Conservation (phyloP, 1,140 invertebrate genomes). For the Pogonus chalceus region DNA sequence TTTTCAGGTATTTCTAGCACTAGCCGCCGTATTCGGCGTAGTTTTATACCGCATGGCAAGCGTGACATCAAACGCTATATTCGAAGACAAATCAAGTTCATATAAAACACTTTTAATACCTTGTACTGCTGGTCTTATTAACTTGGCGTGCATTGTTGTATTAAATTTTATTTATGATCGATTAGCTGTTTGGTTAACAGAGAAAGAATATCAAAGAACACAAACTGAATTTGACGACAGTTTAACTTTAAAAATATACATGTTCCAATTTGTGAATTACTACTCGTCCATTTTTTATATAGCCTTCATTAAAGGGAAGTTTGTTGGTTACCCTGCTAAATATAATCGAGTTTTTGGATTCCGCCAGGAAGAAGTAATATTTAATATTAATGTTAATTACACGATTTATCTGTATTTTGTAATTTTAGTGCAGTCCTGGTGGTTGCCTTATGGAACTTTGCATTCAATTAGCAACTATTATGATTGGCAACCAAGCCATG, state of each 20-base stretch:
- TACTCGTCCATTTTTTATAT: slow-evolving; percentile 82
- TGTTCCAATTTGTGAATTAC: slow-evolving; percentile 82
- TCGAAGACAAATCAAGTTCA: slow-evolving; percentile 42
- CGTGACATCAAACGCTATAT: slow-evolving; percentile 48
- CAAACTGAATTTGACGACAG: slow-evolving; percentile 79
- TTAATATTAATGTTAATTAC: not conserved
- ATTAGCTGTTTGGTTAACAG: slow-evolving; percentile 45
- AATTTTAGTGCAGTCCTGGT: slow-evolving; percentile 58
- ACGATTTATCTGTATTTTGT: not conserved
- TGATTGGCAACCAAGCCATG: slow-evolving; percentile 77
- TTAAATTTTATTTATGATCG: slow-evolving; percentile 42
- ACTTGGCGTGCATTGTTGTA: slow-evolving; percentile 50
- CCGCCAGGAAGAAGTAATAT: slow-evolving; percentile 55
- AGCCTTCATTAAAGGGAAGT: slow-evolving; percentile 75
- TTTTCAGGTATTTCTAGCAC: slow-evolving; percentile 55
- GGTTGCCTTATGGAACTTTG: slow-evolving; percentile 76
- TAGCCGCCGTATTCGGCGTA: slow-evolving; percentile 65
- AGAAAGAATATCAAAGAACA: slow-evolving; percentile 75
- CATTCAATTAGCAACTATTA: slow-evolving; percentile 73
- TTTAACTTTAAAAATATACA: slow-evolving; percentile 74
- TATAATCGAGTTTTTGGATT: slow-evolving; percentile 61
- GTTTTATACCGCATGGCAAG: slow-evolving; percentile 64
- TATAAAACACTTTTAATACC: slow-evolving; percentile 47
- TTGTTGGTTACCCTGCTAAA: slow-evolving; percentile 66
- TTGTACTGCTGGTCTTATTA: slow-evolving; percentile 60